phyloP scores from a whole-genome alignment of 2,797 vertebrate species.

The Poeciliopsis gracilis region DNA sequence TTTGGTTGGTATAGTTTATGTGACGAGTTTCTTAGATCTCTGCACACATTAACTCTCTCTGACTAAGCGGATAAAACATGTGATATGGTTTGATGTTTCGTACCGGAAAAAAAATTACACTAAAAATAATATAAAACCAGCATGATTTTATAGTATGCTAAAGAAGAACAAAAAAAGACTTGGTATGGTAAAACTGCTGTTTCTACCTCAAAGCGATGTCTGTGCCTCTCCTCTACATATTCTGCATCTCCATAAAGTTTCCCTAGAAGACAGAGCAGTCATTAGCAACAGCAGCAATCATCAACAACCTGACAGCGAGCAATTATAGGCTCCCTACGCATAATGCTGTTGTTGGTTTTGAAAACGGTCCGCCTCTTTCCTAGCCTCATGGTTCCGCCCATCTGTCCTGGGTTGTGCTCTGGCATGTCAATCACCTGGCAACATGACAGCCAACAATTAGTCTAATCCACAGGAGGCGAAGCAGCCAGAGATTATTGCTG shows the following conservation, averaged over 20 bases:
- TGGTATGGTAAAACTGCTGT: not conserved
- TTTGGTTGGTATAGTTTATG: too few species aligned
- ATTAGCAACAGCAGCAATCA: not conserved
- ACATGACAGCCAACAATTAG: not conserved
- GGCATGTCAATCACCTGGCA: slow-evolving; percentile 93
- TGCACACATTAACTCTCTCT: too few species aligned
- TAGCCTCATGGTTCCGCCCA: slow-evolving; percentile 96
- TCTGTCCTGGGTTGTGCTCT: slow-evolving; percentile 93
- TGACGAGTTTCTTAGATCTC: too few species aligned
- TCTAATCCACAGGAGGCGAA: not conserved
- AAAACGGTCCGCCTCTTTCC: slow-evolving; percentile 93
- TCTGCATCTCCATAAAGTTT: slow-evolving; percentile 89
- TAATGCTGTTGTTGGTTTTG: slow-evolving; percentile 84
- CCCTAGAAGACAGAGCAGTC: slow-evolving; percentile 69
- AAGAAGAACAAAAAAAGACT: not conserved
- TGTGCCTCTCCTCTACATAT: slow-evolving; percentile 90
- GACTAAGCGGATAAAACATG: too few species aligned
- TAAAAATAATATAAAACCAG: too few species aligned
- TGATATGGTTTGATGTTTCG: too few species aligned
- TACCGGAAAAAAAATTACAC: too few species aligned
- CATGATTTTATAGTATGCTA: too few species aligned
- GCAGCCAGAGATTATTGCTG: not conserved
- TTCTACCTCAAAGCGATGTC: slow-evolving; percentile 91
- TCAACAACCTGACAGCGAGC: not conserved
- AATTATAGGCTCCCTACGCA: slow-evolving; percentile 78